These are phyloP conservation scores for Drosophila virilis DNA, from an alignment of 1,140 invertebrate species.

Conservation along the genomic window DNA sequence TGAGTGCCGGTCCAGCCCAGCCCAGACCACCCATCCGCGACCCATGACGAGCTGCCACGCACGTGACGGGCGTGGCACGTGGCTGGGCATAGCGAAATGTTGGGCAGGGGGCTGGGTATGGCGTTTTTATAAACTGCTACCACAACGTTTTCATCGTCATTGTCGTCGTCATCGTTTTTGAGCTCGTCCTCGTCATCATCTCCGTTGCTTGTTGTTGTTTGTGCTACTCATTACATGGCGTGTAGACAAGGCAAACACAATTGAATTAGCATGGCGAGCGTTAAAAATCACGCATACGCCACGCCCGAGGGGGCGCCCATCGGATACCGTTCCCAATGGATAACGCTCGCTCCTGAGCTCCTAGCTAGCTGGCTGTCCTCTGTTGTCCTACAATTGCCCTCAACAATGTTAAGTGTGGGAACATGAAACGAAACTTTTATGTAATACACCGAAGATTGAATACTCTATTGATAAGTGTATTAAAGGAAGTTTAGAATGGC, in stretches of 20 bases:
- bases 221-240: conserved; percentile 79
- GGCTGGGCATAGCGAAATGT: background rate
- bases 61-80: conserved; percentile 42
- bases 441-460: conserved; percentile 11
- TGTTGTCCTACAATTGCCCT: conserved; percentile 78
- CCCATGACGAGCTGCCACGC: conserved; percentile 37
- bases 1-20: conserved; percentile 41
- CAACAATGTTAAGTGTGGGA: conserved; percentile 49
- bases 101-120: background rate
- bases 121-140: conserved; percentile 31
- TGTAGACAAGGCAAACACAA: conserved; percentile 81
- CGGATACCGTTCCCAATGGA: conserved; percentile 37
- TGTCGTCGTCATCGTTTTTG: conserved; percentile 54
- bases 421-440: background rate
- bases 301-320: conserved; percentile 31
- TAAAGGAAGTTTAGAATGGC: no score
- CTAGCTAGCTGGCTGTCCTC: conserved; percentile 14
- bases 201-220: conserved; percentile 58
- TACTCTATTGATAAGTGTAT: background rate
- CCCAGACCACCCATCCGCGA: conserved; percentile 21
- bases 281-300: conserved; percentile 80
- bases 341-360: conserved; percentile 11
- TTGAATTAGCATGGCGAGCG: conserved; percentile 78
- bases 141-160: conserved; percentile 41
- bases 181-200: conserved; percentile 36